Evolutionary conservation across 2,113 vertebrate genomes (phyloP).

Genomic region (Pandion haliaetus): DNA sequence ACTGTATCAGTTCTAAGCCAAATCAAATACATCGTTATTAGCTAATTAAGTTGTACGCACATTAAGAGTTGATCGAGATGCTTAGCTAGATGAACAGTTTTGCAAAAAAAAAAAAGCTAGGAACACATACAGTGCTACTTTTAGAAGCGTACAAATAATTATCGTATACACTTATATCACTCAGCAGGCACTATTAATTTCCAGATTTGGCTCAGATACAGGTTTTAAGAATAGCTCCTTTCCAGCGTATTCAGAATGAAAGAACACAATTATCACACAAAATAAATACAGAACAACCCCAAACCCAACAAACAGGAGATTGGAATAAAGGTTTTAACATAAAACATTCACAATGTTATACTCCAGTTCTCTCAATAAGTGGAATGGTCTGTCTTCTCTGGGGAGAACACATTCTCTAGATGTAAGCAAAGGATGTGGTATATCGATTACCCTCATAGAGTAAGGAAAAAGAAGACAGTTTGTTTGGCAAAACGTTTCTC

Average conservation of each 20-base stretch:
- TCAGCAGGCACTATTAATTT: not conserved
- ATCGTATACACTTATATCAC: not conserved
- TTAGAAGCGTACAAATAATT: not conserved
- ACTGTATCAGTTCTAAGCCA: not conserved
- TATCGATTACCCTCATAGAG: not conserved
- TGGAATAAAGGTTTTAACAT: not conserved
- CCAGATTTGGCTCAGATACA: not conserved
- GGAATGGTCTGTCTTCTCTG: too few relatives aligned
- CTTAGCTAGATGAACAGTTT: not conserved
- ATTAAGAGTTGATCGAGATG: not conserved
- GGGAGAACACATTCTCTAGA: not conserved
- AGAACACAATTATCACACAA: not conserved
- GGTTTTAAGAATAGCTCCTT: not conserved
- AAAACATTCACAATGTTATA: not conserved
- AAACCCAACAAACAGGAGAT: not conserved
- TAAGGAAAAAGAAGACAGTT: not conserved
- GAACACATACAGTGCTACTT: not conserved
- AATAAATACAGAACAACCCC: not conserved
- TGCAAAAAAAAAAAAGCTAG: not conserved
- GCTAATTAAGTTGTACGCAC: not conserved
- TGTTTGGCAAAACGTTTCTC: not conserved
- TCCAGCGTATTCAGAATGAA: not conserved
- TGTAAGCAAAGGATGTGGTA: not conserved
- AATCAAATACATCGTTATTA: not conserved
- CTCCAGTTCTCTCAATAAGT: not conserved